These are phyloP conservation scores for Thyatira batis DNA, from an alignment of 2,888 invertebrate species.

Conservation along the genomic window DNA sequence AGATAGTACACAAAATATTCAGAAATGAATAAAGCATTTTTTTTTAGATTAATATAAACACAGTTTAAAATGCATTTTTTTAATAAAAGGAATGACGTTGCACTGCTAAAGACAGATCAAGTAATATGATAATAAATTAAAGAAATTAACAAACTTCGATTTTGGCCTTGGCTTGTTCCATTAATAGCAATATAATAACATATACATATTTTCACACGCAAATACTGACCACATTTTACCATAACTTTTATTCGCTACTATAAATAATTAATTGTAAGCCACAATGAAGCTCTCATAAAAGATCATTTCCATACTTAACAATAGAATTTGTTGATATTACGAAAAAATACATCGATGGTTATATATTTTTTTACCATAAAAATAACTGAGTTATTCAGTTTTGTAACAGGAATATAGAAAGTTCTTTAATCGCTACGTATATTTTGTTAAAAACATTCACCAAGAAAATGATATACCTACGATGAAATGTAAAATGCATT, in stretches of 20 bases:
- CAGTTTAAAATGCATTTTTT: background rate
- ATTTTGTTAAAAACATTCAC: background rate
- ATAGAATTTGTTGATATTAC: background rate
- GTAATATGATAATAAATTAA: background rate
- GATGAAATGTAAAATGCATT: background rate
- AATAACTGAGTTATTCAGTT: background rate
- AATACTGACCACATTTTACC: background rate
- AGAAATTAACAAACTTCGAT: background rate
- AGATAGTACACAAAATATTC: too few species aligned
- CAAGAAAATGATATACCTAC: background rate
- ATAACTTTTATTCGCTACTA: background rate
- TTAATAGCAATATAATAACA: background rate
- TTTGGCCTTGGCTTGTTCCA: background rate
- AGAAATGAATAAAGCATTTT: too few species aligned
- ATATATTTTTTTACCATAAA: constrained; percentile 4
- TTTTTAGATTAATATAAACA: background rate
- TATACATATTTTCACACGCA: background rate
- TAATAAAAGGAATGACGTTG: background rate
- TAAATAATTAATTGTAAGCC: background rate
- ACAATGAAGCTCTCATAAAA: background rate
- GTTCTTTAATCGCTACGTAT: background rate
- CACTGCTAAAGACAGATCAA: background rate
- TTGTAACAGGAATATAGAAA: background rate
- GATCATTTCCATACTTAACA: background rate
- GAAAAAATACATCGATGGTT: background rate